phyloP scores from a whole-genome alignment of 1,140 invertebrate genomes.

The Doryteuthis pealeii region DNA sequence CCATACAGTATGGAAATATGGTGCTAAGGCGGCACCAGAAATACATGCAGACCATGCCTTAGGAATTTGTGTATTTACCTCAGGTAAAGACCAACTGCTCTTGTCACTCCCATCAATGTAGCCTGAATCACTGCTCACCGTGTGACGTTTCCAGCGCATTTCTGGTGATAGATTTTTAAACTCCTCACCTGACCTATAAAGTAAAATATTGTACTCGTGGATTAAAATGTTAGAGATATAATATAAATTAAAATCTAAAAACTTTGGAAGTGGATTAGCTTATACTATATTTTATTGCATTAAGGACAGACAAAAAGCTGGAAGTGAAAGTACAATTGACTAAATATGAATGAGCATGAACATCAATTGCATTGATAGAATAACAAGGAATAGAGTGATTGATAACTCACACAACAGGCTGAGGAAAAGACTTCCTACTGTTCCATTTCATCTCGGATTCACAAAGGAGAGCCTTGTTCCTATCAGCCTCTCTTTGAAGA shows the following conservation, averaged over 20 bases:
- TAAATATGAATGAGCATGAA: too few species aligned
- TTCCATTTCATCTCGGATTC: slow-evolving; percentile 60
- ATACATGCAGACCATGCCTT: not conserved
- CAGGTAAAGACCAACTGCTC: slow-evolving; percentile 74
- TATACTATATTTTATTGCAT: too few species aligned
- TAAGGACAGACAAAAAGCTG: too few species aligned
- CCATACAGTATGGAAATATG: not conserved
- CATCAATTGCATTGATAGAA: too few species aligned
- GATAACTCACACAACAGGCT: slow-evolving; percentile 38
- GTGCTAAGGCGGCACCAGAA: not conserved
- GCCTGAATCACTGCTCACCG: slow-evolving; percentile 71
- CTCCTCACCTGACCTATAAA: slow-evolving; percentile 50
- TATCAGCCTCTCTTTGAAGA: slow-evolving; percentile 79
- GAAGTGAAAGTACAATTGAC: too few species aligned
- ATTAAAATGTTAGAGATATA: not conserved
- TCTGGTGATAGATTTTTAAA: slow-evolving; percentile 45
- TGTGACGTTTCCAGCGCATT: slow-evolving; percentile 52
- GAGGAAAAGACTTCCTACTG: slow-evolving; percentile 57
- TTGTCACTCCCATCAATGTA: slow-evolving; percentile 79
- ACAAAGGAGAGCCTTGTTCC: slow-evolving; percentile 51
- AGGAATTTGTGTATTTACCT: slow-evolving; percentile 52
- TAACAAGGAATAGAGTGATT: too few species aligned
- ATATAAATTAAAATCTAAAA: too few species aligned
- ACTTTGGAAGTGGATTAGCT: too few species aligned
- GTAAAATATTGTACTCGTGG: not conserved